Percentiles rank a stretch among this genome's conserved stretches.
Evolutionary conservation across 2,113 vertebrate genomes (phyloP).

Genomic region (Notiomystis cincta): DNA sequence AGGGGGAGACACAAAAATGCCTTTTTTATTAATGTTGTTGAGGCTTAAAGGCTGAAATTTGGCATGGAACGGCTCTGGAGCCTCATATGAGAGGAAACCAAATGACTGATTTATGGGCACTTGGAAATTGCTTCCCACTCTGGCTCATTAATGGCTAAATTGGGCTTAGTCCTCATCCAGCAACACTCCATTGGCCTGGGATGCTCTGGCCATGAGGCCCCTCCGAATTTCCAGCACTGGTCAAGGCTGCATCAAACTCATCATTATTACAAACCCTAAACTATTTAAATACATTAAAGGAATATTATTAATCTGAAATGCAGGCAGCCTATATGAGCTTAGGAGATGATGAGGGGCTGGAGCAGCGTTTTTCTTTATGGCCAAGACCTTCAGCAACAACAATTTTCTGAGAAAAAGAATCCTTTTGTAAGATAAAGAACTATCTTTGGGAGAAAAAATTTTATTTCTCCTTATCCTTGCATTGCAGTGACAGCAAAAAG

Average conservation of each 20-base stretch:
- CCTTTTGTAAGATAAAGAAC: neutral
- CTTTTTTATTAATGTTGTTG: neutral
- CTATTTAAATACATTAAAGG: neutral
- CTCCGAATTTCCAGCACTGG: neutral
- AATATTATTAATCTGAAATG: neutral
- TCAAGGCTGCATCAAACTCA: neutral
- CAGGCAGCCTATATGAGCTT: neutral
- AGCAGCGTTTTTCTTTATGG: neutral
- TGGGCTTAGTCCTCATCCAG: neutral
- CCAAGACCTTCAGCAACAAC: neutral
- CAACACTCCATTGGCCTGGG: neutral
- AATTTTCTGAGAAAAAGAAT: neutral
- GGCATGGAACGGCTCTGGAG: neutral
- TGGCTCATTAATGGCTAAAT: neutral
- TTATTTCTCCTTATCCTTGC: neutral
- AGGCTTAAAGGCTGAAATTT: slow-evolving; percentile 25
- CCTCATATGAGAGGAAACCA: neutral
- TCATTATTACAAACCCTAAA: neutral
- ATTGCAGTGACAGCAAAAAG: neutral
- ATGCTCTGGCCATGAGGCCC: neutral
- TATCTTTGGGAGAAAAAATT: neutral
- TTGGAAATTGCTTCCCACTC: slow-evolving; percentile 25
- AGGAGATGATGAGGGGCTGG: neutral
- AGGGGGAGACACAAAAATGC: neutral
- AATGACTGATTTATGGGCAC: slow-evolving; percentile 18